Base-by-base conservation (phyloP, 2,113 vertebrate genomes). In the Ammodytes dubius region DNA sequence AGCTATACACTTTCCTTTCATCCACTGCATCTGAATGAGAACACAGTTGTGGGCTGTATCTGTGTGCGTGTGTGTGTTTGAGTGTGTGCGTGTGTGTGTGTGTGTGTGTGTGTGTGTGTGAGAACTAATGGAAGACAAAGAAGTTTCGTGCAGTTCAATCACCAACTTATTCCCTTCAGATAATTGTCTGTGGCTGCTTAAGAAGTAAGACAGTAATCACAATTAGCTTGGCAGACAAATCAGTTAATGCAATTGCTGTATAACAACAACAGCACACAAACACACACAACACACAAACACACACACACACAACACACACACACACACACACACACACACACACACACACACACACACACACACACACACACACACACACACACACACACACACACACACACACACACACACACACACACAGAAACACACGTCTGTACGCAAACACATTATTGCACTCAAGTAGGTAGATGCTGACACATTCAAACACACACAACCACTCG, bases 1-100 rank as follows among this genome's bases (percentile, higher is more conserved):
- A 74, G 50, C 45, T 27, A 56, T 35, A 17, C 17, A 19, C 39
- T 71, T 81, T 72, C 15, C 74, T 82, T 64, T 60, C 45, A 79
- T 74, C 42, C n/a, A 58, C 39, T 70, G 27, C 46, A 60, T 69
- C 61, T 70, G 37, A 42, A 56, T 86, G 42, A 17, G 27, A 70
- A 5, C 15, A 59, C 60, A 73, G 43, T 66, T 54, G 60, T 27
- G n/a, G 15, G 13, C 45, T 10, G 19, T 53, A 14, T 66, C 35
- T 19, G 11, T 59, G 56, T 43, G 4, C 6, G 8, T 39, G 61
- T 61, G 5, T 7, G 4, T 19, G 2, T 9, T 15, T 14, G 27
- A 17, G 35, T 54, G 53, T 53, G 61, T 61, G 5, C 9, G 4
- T 19, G 2, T 9, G 19, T 14, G 27, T 17, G 35, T 54, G 53